phyloP scores from a whole-genome alignment of 92 coral and sea anemone species.

The Nematostella vectensis region DNA sequence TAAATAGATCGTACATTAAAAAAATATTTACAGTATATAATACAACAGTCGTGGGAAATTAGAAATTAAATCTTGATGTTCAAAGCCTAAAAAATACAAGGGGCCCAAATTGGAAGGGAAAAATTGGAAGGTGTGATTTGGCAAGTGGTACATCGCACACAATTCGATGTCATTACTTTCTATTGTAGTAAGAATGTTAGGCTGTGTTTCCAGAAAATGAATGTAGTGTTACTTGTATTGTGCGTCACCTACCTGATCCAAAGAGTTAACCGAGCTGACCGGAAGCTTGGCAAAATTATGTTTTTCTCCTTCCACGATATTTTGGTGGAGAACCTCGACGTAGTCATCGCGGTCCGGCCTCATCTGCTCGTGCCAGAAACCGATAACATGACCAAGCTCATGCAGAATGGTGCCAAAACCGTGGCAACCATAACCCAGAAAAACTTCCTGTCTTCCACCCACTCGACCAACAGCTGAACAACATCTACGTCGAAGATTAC shows the following conservation, averaged over 20 bases:
- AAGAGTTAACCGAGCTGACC: constrained; percentile 20
- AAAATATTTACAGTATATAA: no score
- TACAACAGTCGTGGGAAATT: no score
- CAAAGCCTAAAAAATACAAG: no score
- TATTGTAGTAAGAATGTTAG: no score
- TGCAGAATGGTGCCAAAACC: constrained; percentile 48
- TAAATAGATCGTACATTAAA: no score
- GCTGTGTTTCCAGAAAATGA: no score
- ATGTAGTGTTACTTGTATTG: not conserved
- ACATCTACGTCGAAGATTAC: constrained; percentile 40
- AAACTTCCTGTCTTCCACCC: constrained; percentile 45
- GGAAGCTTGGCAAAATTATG: constrained; percentile 51
- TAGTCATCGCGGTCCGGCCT: constrained; percentile 70
- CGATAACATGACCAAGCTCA: constrained; percentile 67
- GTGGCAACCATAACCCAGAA: constrained; percentile 53
- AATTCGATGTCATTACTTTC: no score
- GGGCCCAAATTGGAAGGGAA: no score
- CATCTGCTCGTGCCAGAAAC: constrained; percentile 86
- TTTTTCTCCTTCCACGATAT: constrained; percentile 22
- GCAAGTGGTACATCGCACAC: no score
- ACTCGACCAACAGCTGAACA: constrained; percentile 62
- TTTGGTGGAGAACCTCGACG: constrained; percentile 46
- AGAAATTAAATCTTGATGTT: no score
- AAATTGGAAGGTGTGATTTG: no score
- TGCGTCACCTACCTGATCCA: constrained; percentile 47